These are phyloP conservation scores for Oenanthe oenanthe DNA, from an alignment of 2,113 vertebrate genomes.

Conservation along the genomic window DNA sequence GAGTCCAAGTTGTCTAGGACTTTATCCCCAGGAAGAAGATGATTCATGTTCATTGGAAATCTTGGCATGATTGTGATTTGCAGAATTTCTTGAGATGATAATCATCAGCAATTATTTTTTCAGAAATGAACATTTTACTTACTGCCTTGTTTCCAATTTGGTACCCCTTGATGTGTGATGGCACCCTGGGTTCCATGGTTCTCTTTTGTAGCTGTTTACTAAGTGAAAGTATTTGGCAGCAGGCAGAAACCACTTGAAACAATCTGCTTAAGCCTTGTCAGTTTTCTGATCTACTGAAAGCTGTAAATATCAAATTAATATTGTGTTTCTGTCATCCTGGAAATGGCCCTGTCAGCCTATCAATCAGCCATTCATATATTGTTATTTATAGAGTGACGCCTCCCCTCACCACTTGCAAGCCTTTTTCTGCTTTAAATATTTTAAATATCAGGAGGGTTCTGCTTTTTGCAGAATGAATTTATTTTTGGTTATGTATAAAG, in stretches of 20 bases:
- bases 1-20: not conserved
- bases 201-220: conserved; percentile 15
- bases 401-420: not conserved
- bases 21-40: not conserved
- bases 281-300: conserved; percentile 3
- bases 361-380: not conserved
- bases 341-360: not conserved
- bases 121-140: not conserved
- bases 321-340: not conserved
- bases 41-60: not conserved
- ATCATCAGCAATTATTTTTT: not conserved
- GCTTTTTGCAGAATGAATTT: not conserved
- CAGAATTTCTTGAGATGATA: not conserved
- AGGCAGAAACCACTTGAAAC: not conserved
- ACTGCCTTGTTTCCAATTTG: not conserved
- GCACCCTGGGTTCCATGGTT: not conserved
- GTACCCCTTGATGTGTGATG: not conserved
- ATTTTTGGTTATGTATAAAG: not conserved
- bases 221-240: conserved; percentile 4
- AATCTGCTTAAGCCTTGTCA: not conserved
- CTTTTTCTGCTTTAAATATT: not conserved
- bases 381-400: not conserved
- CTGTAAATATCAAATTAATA: conserved; percentile 26
- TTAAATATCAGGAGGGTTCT: not conserved
- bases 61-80: not conserved